A percentile compares a stretch with the other conserved stretches of the same genome.
Conservation (phyloP, 2,888 invertebrate genomes). For the Plusia festucae region DNA sequence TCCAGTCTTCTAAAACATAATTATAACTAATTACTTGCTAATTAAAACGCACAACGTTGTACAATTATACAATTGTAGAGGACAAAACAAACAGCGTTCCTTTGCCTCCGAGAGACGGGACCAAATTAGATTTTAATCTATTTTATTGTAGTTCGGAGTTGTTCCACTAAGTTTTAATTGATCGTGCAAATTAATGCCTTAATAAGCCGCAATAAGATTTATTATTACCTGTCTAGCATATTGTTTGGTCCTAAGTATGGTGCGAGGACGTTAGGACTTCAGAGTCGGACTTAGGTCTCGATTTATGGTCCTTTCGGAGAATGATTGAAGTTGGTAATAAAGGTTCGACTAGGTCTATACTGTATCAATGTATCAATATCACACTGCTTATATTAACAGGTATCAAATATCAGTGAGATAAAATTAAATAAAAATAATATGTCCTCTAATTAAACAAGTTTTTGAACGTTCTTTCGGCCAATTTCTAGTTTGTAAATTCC, state of each 20-base stretch:
- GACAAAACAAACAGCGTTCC: slow-evolving; percentile 18
- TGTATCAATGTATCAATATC: no score
- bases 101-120: slow-evolving; percentile 25
- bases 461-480: no score
- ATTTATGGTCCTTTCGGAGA: slow-evolving; percentile 24
- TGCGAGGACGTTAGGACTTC: slow-evolving; percentile 23
- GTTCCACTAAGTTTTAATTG: slow-evolving; percentile 61
- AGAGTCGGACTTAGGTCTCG: slow-evolving; percentile 30
- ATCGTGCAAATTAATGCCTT: slow-evolving; percentile 53
- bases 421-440: no score
- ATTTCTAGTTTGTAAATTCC: no score
- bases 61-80: slow-evolving; percentile 5
- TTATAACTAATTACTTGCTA: slow-evolving; percentile 6
- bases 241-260: slow-evolving; percentile 27
- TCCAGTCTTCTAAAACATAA: background rate
- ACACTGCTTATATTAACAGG: no score
- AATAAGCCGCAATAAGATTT: slow-evolving; percentile 52
- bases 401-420: no score
- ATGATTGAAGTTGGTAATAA: background rate
- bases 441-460: no score
- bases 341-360: background rate
- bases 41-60: background rate
- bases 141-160: slow-evolving; percentile 57
- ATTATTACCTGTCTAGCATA: slow-evolving; percentile 26
- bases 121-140: slow-evolving; percentile 65